These are phyloP conservation scores for Pseudoips prasinana DNA, from an alignment of 2,888 invertebrate genomes.

Conservation along the genomic window DNA sequence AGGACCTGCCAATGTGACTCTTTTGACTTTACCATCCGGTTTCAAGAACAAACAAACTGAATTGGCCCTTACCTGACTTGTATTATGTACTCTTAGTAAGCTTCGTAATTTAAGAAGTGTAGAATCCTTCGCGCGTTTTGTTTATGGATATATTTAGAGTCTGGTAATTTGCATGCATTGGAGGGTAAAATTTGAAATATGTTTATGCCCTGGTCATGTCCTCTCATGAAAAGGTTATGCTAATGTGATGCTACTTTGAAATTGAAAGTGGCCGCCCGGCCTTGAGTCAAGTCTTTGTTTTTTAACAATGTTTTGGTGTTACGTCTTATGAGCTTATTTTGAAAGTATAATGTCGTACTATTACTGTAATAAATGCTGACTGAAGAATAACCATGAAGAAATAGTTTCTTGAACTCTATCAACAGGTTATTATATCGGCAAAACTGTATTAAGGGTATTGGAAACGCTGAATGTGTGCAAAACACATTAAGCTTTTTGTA, in stretches of 20 bases:
- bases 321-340: too few relatives aligned
- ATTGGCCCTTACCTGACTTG: slow-evolving; percentile 15
- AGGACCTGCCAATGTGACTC: slow-evolving; percentile 67
- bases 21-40: slow-evolving; percentile 65
- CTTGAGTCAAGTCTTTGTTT: slow-evolving; percentile 46
- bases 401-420: too few relatives aligned
- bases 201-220: slow-evolving; percentile 10
- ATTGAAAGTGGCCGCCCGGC: slow-evolving; percentile 53
- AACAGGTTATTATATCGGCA: too few relatives aligned
- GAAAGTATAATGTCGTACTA: too few relatives aligned
- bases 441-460: too few relatives aligned
- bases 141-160: not conserved
- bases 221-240: slow-evolving; percentile 29
- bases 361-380: too few relatives aligned
- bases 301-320: too few relatives aligned
- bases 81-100: not conserved
- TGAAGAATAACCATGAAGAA: too few relatives aligned
- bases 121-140: slow-evolving; percentile 14
- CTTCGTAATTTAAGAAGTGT: slow-evolving; percentile 1
- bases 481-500: too few relatives aligned
- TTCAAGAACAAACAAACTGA: slow-evolving; percentile 26
- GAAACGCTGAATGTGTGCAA: too few relatives aligned
- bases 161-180: slow-evolving; percentile 5
- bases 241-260: slow-evolving; percentile 31
- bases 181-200: slow-evolving; percentile 7